These are phyloP conservation scores for Drosophila niveifrons DNA, from an alignment of 2,888 invertebrate species.

Conservation along the genomic window DNA sequence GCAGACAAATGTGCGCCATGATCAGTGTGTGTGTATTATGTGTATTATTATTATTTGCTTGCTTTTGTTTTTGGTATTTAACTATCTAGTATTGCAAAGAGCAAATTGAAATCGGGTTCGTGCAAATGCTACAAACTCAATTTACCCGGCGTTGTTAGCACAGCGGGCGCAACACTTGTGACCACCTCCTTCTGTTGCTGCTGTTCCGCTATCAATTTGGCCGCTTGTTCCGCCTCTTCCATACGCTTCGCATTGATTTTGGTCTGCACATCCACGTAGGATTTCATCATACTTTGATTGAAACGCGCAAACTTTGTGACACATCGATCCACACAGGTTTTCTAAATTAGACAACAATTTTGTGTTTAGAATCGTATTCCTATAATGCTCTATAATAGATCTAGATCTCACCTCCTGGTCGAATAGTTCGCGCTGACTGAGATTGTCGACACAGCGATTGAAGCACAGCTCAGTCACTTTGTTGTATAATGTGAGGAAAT, in stretches of 20 bases:
- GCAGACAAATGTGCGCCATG: slow-evolving; percentile 79
- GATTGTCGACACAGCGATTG: slow-evolving; percentile 83
- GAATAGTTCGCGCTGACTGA: slow-evolving; percentile 78
- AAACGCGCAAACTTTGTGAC: slow-evolving; percentile 85
- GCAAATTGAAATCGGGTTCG: slow-evolving; percentile 42
- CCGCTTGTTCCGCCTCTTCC: slow-evolving; percentile 80
- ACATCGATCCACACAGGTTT: slow-evolving; percentile 82
- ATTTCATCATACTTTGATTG: slow-evolving; percentile 84
- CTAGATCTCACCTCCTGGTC: slow-evolving; percentile 71
- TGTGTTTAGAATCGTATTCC: too few species aligned
- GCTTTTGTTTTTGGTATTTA: slow-evolving; percentile 38
- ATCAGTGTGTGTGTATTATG: slow-evolving; percentile 6
- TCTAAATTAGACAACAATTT: slow-evolving; percentile 57
- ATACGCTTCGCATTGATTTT: slow-evolving; percentile 82
- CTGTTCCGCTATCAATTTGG: slow-evolving; percentile 56
- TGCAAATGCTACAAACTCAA: slow-evolving; percentile 57
- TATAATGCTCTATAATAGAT: too few species aligned
- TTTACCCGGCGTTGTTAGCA: slow-evolving; percentile 39
- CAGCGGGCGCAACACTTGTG: slow-evolving; percentile 14
- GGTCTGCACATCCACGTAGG: slow-evolving; percentile 85
- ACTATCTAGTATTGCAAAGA: slow-evolving; percentile 62
- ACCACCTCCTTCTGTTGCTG: slow-evolving; percentile 39
- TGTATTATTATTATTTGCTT: slow-evolving; percentile 8
- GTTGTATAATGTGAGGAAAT: slow-evolving; percentile 85
- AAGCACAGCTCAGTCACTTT: slow-evolving; percentile 85